Evolutionary conservation across 2,113 vertebrate species (phyloP).

Genomic region (Chloroceryle aenea): DNA sequence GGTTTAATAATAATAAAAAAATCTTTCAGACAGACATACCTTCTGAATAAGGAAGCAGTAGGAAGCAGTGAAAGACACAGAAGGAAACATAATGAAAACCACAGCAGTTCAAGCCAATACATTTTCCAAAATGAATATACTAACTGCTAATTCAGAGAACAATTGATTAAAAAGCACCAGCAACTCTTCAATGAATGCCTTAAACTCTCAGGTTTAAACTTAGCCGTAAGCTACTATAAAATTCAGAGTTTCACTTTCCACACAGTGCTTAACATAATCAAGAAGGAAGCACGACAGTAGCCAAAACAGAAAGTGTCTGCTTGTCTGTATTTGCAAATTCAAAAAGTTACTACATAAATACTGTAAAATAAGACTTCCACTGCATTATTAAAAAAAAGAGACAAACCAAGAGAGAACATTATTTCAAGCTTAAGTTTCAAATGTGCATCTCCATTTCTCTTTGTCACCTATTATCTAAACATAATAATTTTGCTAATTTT

Average conservation of each 20-base stretch:
- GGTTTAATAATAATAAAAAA: neutral
- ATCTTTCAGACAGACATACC: slow-evolving; percentile 84
- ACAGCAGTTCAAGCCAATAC: slow-evolving; percentile 41
- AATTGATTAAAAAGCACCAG: neutral
- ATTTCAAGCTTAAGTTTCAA: too few relatives aligned
- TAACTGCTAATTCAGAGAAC: neutral
- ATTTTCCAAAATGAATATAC: neutral
- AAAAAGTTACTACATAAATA: neutral
- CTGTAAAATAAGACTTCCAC: neutral
- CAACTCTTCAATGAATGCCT: neutral
- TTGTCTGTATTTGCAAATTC: neutral
- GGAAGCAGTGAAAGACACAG: slow-evolving; percentile 84
- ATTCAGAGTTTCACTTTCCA: neutral
- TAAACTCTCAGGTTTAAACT: neutral
- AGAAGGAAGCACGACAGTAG: neutral
- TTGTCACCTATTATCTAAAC: neutral
- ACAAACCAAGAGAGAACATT: too few relatives aligned
- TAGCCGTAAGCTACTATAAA: neutral
- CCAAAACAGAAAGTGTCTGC: neutral
- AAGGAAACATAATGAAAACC: slow-evolving; percentile 80
- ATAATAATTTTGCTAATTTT: neutral
- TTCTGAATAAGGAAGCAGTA: slow-evolving; percentile 90
- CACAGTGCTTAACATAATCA: neutral
- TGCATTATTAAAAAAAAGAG: neutral
- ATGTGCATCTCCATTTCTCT: too few relatives aligned